Conservation (phyloP, 2,797 vertebrate species). For the Schizothorax lantsangensis region DNA sequence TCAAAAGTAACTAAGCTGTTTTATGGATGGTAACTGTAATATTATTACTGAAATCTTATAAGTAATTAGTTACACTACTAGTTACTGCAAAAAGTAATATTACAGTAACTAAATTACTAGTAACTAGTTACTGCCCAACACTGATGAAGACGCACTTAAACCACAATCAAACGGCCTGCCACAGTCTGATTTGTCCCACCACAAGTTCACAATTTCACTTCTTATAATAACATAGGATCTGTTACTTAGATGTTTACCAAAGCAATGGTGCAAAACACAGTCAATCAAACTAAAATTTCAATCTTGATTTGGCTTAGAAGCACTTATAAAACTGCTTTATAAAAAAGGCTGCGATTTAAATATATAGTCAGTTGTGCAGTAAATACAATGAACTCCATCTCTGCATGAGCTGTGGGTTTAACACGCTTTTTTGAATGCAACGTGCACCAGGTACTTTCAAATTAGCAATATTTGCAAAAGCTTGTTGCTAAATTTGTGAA, state of each 20-base stretch:
- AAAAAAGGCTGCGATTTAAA: neutral
- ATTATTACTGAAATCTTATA: too few relatives aligned
- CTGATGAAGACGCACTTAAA: neutral
- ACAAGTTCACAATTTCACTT: neutral
- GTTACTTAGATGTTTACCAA: neutral
- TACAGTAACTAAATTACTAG: too few relatives aligned
- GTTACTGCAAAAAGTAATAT: too few relatives aligned
- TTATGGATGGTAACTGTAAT: too few relatives aligned
- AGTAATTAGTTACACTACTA: too few relatives aligned
- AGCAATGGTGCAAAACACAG: neutral
- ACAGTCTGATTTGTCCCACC: neutral
- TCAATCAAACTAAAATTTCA: neutral
- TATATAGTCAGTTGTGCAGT: neutral
- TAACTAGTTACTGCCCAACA: too few relatives aligned
- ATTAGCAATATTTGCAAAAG: neutral
- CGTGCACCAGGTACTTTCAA: neutral
- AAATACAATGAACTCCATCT: neutral
- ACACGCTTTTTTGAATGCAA: neutral
- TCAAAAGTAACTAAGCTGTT: too few relatives aligned
- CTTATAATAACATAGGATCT: neutral
- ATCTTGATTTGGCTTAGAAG: neutral
- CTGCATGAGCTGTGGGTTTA: neutral
- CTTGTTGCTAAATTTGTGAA: neutral
- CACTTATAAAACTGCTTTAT: neutral
- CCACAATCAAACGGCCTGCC: neutral